phyloP scores from a whole-genome alignment of 2,888 invertebrate species.

The Proisotoma minuta region DNA sequence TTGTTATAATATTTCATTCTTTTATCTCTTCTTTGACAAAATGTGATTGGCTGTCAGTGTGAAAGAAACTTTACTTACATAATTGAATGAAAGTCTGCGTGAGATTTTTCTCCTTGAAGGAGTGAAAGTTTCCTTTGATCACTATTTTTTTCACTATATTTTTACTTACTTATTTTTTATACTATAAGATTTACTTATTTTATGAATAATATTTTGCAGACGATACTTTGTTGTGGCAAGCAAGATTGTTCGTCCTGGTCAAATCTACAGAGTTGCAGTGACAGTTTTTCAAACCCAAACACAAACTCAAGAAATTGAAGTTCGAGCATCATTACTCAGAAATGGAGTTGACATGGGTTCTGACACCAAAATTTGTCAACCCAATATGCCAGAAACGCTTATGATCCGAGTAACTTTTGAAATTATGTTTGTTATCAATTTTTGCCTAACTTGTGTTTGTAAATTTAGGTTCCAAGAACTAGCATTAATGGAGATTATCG shows the following conservation, averaged over 20 bases:
- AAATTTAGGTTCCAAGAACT: constrained; percentile 68
- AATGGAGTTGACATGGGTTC: constrained; percentile 86
- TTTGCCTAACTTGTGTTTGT: not conserved
- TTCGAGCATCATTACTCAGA: constrained; percentile 81
- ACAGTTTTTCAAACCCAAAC: constrained; percentile 72
- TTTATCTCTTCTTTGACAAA: constrained; percentile 2
- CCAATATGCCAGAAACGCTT: constrained; percentile 82
- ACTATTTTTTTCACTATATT: not conserved
- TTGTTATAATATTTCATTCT: constrained; percentile 8
- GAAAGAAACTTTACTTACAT: no score
- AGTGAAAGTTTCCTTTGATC: not conserved
- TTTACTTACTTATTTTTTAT: not conserved
- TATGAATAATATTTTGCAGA: no score
- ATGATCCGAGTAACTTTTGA: constrained; percentile 70
- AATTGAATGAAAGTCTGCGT: no score
- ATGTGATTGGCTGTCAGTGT: no score
- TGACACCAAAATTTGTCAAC: constrained; percentile 73
- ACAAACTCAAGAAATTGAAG: constrained; percentile 62
- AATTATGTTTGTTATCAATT: not conserved
- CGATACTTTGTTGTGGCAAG: constrained; percentile 91
- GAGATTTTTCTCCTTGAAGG: no score
- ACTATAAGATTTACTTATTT: no score
- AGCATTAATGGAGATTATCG: constrained; percentile 78
- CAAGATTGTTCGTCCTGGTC: constrained; percentile 82
- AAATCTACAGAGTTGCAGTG: constrained; percentile 81